These are phyloP conservation scores for Tinamus guttatus DNA, from an alignment of 2,113 vertebrate genomes.

Conservation along the genomic window DNA sequence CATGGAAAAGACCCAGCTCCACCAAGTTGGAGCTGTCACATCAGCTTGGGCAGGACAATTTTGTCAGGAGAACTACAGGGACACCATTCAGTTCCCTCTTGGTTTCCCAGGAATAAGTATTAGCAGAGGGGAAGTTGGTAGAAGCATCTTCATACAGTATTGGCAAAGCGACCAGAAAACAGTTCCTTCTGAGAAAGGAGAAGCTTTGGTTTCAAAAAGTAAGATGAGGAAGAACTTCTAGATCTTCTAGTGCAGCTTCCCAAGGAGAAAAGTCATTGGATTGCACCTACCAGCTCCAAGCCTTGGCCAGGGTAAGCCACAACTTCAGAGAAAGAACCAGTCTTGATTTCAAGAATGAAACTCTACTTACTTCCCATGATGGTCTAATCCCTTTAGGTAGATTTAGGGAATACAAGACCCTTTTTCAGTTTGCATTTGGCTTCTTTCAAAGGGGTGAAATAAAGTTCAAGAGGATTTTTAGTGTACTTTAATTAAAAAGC, in stretches of 20 bases:
- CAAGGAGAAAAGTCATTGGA: neutral
- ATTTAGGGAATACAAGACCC: accelerated
- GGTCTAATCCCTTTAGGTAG: neutral
- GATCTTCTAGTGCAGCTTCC: neutral
- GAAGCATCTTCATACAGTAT: neutral
- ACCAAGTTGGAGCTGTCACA: neutral
- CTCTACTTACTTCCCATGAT: neutral
- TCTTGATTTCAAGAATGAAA: neutral
- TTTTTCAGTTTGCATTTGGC: neutral
- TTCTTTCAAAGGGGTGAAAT: neutral
- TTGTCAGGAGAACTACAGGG: neutral
- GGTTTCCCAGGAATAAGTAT: neutral
- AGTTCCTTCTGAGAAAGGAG: neutral
- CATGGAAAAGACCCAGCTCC: neutral
- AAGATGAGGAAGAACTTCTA: neutral
- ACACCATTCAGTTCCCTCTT: neutral
- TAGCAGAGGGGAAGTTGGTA: neutral
- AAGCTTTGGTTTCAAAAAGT: neutral
- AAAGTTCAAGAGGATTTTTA: neutral
- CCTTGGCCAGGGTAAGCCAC: neutral
- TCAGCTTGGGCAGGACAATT: neutral
- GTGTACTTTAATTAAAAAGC: neutral
- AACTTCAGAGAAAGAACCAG: neutral
- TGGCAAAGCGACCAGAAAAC: neutral
- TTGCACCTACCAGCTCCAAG: neutral